Base-by-base conservation (phyloP, 2,113 vertebrate species). In the Onychostruthus taczanowskii region DNA sequence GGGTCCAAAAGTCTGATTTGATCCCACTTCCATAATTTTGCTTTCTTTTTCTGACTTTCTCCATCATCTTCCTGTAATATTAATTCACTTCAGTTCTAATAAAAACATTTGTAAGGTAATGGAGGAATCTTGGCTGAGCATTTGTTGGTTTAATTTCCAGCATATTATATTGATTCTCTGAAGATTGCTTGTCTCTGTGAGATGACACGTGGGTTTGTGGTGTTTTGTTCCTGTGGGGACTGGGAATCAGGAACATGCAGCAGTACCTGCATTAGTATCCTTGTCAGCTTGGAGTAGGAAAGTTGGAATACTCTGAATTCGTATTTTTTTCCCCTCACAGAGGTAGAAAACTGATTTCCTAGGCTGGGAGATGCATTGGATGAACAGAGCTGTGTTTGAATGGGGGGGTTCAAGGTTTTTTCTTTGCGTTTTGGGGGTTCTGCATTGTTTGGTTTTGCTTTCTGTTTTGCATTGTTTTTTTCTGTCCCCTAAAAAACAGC, bases 21-120 rank as follows among this genome's bases (percentile, higher is more conserved):
- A 68, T 37, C 27, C 10, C 14, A 5, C 19, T 41, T n/a, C 28
- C 23, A 6, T 16, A 0, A 7, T 66, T 47, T 47, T 13, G 1
- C 22, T 86, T 89, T 13, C 7, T 20, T 15, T 52, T 58, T 83
- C 37, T 69, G 3, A 6, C 33, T 77, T 77, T 62, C 58, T 72
- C 27, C 5, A 10, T n/a, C n/a, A 73, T 52, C 41, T 88, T 39
- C 73, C 19, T 72, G 33, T 41, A 16, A 43, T 55, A 16, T 2
- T 18, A 46, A 3, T 21, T 19, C 13, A 33, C 10, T 35, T 55
- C 39, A 24, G 12, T n/a, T 80, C 55, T 74, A 55, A 59, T 13
- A 35, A 24, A 58, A 56, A 58, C 37, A 22, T 35, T 15, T 49
- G 9, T 28, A 13, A 69, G 53, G 17, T 27, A 72, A 50, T 11